Percentiles rank a stretch among this genome's conserved stretches.
Conservation (phyloP, 2,113 vertebrate genomes). For the Cebus imitator region DNA sequence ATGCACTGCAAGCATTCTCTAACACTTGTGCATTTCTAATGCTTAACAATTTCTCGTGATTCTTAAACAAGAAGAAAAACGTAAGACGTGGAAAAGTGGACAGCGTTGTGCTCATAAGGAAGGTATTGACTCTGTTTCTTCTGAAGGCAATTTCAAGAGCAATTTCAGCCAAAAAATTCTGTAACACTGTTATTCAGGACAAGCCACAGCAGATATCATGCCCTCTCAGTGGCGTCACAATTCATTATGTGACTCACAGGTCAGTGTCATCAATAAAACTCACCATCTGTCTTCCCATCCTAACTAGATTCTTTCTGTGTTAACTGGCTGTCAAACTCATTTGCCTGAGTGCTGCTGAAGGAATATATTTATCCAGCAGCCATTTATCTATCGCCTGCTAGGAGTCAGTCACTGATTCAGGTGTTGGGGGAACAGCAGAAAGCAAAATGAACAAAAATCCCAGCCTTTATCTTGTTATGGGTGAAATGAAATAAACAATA, state of each 20-base stretch:
- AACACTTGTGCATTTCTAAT: neutral
- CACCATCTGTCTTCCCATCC: neutral
- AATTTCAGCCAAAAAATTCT: neutral
- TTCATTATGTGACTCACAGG: neutral
- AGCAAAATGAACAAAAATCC: neutral
- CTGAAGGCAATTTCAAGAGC: neutral
- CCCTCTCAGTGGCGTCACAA: neutral
- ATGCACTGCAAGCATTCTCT: fast-evolving
- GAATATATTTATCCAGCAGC: neutral
- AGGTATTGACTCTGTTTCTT: neutral
- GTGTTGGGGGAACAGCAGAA: neutral
- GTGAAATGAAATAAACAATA: neutral
- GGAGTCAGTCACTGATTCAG: neutral
- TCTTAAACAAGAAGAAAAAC: neutral
- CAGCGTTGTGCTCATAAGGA: fast-evolving
- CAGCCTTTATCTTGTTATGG: neutral
- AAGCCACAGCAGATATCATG: no score
- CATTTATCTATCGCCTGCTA: neutral
- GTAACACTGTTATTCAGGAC: neutral
- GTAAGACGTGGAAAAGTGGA: neutral
- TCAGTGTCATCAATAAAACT: neutral
- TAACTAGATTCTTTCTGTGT: neutral
- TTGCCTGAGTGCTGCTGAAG: neutral
- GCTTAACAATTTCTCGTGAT: neutral
- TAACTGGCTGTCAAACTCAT: neutral